Conservation (phyloP, 2,113 vertebrate species). For the Nesospiza acunhae region DNA sequence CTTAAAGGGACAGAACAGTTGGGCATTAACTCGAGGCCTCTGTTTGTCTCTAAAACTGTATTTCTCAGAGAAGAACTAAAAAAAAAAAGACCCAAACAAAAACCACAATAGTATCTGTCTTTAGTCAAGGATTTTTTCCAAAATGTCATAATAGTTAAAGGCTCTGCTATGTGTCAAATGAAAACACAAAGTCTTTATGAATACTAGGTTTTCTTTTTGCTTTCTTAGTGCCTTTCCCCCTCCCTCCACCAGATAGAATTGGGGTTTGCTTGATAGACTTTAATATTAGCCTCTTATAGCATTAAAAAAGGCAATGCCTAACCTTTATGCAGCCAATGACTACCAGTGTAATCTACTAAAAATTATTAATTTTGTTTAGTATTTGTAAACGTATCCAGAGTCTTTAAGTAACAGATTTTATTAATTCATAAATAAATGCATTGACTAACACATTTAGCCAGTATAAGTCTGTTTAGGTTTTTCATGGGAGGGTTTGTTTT, state of each 20-base stretch:
- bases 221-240: neutral
- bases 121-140: neutral
- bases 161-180: neutral
- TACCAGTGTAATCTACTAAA: neutral
- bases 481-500: neutral
- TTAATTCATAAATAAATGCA: neutral
- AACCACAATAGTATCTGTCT: neutral
- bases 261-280: neutral
- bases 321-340: neutral
- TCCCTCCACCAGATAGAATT: neutral
- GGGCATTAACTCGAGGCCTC: neutral
- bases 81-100: neutral
- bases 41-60: neutral
- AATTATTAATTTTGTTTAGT: neutral
- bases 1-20: slow-evolving; percentile 16
- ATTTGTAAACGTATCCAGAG: neutral
- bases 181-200: neutral
- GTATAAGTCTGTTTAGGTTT: neutral
- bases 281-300: neutral
- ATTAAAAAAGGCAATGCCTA: neutral
- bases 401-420: neutral
- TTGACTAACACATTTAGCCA: neutral
- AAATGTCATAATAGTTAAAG: neutral
- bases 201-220: neutral
- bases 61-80: neutral